These are phyloP conservation scores for Anthrax anthrax DNA, from an alignment of 2,888 invertebrate genomes.

Conservation along the genomic window DNA sequence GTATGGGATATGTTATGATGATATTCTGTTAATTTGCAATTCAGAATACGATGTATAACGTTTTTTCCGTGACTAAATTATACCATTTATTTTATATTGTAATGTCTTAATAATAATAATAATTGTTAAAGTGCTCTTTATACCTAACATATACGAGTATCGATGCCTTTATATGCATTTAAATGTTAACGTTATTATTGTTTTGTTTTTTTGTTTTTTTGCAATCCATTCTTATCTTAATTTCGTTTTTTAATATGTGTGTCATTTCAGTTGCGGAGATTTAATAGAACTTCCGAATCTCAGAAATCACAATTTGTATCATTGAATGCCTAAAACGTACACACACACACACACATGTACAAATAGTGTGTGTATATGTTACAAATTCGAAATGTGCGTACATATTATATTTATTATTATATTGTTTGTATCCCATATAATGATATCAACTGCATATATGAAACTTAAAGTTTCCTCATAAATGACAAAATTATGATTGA, in stretches of 20 bases:
- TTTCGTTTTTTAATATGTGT: no score
- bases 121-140: constrained; percentile 1
- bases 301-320: constrained; percentile 8
- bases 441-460: no score
- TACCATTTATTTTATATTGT: background rate
- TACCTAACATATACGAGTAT: no score
- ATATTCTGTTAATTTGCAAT: background rate
- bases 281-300: constrained; percentile 10
- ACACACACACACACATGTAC: no score
- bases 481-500: no score
- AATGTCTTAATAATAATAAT: constrained; percentile 12
- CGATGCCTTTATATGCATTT: background rate
- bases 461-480: no score
- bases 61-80: background rate
- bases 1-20: no score
- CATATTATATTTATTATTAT: no score
- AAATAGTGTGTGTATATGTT: background rate
- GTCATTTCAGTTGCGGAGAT: constrained; percentile 11
- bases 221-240: no score
- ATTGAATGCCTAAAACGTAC: background rate
- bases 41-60: background rate
- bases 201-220: background rate
- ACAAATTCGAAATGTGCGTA: no score
- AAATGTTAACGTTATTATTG: background rate
- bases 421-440: no score